These are phyloP conservation scores for Ostrea denselamellosa DNA, from an alignment of 1,140 invertebrate genomes.

Conservation along the genomic window DNA sequence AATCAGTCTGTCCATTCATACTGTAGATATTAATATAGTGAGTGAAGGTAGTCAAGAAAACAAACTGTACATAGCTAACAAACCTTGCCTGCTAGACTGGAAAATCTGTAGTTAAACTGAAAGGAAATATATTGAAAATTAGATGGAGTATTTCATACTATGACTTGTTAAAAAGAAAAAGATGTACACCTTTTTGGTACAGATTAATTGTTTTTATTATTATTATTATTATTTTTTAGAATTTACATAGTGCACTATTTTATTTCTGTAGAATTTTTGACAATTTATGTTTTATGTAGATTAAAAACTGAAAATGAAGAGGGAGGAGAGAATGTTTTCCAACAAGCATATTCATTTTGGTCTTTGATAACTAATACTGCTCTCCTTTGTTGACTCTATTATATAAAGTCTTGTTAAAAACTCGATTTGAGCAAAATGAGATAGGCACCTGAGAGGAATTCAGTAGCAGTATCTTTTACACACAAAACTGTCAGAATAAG, in stretches of 20 bases:
- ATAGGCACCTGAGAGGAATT: not conserved
- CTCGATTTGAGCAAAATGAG: not conserved
- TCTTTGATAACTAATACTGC: not conserved
- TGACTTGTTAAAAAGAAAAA: not conserved
- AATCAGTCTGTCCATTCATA: not conserved
- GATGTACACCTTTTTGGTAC: not conserved
- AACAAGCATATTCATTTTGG: not conserved
- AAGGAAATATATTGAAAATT: not conserved
- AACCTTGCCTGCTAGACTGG: not conserved
- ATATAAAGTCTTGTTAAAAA: not conserved
- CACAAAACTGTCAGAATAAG: not conserved
- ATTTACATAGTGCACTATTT: not conserved
- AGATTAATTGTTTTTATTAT: not conserved
- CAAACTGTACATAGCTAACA: not conserved
- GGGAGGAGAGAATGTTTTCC: not conserved
- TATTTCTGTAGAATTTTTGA: slow-evolving; percentile 8
- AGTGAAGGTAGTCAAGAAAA: not conserved
- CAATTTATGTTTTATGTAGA: not conserved
- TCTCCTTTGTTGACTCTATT: not conserved
- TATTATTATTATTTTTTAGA: not conserved
- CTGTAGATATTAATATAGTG: slow-evolving; percentile 14
- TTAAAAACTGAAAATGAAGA: not conserved
- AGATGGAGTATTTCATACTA: not conserved
- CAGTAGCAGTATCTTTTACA: not conserved
- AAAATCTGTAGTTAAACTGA: not conserved